Conservation (phyloP, 2,797 vertebrate genomes). For the Sebastes diaconus region DNA sequence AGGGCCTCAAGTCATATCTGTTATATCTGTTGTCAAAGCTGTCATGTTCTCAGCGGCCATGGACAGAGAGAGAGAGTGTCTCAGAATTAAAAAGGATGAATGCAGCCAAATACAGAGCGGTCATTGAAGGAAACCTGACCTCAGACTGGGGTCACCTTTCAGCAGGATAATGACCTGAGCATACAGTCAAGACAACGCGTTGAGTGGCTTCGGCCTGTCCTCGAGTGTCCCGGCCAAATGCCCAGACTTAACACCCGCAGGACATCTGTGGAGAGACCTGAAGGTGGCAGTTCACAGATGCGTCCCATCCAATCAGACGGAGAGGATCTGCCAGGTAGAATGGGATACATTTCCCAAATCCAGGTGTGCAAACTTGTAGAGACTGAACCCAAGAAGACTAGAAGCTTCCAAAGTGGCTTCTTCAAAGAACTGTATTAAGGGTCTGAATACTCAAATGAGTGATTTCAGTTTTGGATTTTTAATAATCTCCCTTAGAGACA, state of each 20-base stretch:
- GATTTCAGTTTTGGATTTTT: not conserved
- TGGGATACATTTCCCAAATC: not conserved
- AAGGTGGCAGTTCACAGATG: not conserved
- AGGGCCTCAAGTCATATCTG: too few species aligned
- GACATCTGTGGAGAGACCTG: not conserved
- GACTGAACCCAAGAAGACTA: not conserved
- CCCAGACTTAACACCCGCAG: not conserved
- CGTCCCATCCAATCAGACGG: not conserved
- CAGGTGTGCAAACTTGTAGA: conserved; percentile 12
- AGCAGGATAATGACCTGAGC: not conserved
- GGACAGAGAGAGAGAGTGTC: too few species aligned
- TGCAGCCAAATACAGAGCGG: not conserved
- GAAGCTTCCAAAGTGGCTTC: not conserved
- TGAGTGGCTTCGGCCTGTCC: not conserved
- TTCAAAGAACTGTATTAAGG: not conserved
- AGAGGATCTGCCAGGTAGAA: not conserved
- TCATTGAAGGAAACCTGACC: not conserved
- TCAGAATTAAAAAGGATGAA: not conserved
- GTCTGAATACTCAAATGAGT: not conserved
- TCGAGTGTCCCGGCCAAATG: not conserved
- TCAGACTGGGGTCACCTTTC: not conserved
- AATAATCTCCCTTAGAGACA: not conserved
- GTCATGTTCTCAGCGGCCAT: too few species aligned
- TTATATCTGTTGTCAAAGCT: too few species aligned
- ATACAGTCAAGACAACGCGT: not conserved